Evolutionary conservation across 2,113 vertebrate species (phyloP), one percentile per base, ranked within the genome.

Genomic region (Symphodus melops): DNA sequence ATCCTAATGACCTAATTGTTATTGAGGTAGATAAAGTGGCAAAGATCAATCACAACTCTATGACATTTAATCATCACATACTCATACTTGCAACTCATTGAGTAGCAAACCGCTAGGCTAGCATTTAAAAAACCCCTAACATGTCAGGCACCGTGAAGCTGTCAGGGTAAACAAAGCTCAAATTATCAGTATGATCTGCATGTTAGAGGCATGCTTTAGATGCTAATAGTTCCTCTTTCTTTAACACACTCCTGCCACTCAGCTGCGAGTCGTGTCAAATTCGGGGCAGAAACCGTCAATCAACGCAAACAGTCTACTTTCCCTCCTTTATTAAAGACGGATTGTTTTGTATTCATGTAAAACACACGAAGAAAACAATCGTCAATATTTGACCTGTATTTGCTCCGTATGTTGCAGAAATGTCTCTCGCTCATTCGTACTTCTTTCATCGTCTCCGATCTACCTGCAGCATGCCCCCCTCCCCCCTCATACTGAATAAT

Each of bases 401-500:
- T 1, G 11, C 10, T 61, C 23, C 21, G 4, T 52, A 23, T 60
- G 25, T 20, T 49, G 6, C 33, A 21, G 25, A 28, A 41, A 14
- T 49, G 36, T 44, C 19, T 41, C 23, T 44, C 2, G 8, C 21
- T 36, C 13, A 49, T 37, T 48, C 46, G 14, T 44, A 14, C 14
- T 68, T 20, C 17, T 69, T 12, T 21, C 63, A 42, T 52, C 13
- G 16, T 20, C 8, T 20, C 36, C 13, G 25, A 44, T 61, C 48
- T 33, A 72, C 63, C 42, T 62, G 36, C 52, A 21, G 33, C 3
- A 5, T 37, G 8, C 0, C 39, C 20, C 41, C 28, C 21, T 33
- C 48, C 48, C 53, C 33, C 54, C 19, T 39, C 16, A 49, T 41
- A 20, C 20, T 60, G 21, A 70, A 55, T 70, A 37, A 84, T 72